phyloP scores from a whole-genome alignment of 2,888 invertebrate species.

The Uropetala carovei region DNA sequence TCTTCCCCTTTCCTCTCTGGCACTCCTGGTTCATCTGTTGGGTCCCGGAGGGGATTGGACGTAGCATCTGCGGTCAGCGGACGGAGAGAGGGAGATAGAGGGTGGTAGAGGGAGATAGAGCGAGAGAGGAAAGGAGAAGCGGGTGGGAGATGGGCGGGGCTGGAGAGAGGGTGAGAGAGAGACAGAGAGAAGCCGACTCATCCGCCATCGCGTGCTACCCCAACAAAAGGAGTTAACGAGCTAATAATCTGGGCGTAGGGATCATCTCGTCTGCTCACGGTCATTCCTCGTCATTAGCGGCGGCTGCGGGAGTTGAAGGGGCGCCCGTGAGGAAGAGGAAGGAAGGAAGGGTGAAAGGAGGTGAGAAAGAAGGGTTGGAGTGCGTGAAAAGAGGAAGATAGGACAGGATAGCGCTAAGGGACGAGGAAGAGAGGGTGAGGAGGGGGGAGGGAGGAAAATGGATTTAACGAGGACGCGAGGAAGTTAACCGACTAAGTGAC shows the following conservation, averaged over 20 bases:
- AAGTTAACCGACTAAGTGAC: neutral
- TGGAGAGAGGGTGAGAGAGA: neutral
- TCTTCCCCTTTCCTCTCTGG: neutral
- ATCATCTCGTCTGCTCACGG: conserved; percentile 45
- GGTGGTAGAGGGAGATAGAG: neutral
- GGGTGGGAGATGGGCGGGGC: neutral
- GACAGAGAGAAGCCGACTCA: neutral
- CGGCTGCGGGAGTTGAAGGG: neutral
- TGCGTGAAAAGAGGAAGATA: neutral
- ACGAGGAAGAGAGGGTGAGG: neutral
- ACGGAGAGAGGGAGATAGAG: neutral
- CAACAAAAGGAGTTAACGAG: conserved; percentile 53
- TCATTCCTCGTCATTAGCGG: conserved; percentile 61
- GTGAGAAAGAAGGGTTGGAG: too few relatives aligned
- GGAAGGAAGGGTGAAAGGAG: neutral
- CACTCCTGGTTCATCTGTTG: neutral
- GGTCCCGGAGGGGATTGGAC: conserved; percentile 43
- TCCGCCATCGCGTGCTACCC: conserved; percentile 53
- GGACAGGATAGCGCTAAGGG: neutral
- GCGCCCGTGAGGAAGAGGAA: neutral
- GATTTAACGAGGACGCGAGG: neutral
- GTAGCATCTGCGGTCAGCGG: conserved; percentile 62
- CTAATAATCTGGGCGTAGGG: conserved; percentile 54
- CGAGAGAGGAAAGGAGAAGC: neutral
- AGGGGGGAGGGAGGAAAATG: neutral